Evolutionary conservation across 53 echinoderm and acorn worm species (phyloP).

Genomic region (Patiria pectinifera): DNA sequence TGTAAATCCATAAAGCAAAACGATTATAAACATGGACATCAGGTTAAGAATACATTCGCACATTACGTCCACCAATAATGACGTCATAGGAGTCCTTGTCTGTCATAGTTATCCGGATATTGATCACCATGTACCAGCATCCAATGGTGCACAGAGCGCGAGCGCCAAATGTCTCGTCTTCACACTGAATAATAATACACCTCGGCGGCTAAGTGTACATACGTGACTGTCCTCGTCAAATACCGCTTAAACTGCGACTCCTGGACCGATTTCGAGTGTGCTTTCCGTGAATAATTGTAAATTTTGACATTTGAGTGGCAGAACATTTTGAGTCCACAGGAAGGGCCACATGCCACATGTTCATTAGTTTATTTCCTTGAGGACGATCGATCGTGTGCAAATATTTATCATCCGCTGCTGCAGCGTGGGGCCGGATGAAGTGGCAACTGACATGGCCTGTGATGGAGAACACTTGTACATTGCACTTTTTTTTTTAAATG

Average conservation of each 20-base stretch:
- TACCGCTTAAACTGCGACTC: constrained; percentile 37
- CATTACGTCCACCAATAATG: too few relatives aligned
- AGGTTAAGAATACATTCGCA: too few relatives aligned
- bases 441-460: background rate
- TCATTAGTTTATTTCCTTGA: background rate
- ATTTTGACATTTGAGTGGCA: constrained; percentile 22
- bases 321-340: too few relatives aligned
- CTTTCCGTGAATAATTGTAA: constrained; percentile 21
- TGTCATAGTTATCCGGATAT: background rate
- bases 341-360: background rate
- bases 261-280: constrained; percentile 2
- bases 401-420: background rate
- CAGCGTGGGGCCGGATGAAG: background rate
- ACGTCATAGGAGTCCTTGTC: too few relatives aligned
- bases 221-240: background rate
- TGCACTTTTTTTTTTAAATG: background rate
- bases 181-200: background rate
- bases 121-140: background rate
- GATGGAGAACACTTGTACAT: constrained; percentile 1
- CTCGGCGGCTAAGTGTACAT: background rate
- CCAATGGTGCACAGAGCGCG: background rate
- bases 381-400: constrained; percentile 14
- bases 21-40: too few relatives aligned
- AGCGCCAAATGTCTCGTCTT: too few relatives aligned
- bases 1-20: too few relatives aligned